Evolutionary conservation across 1,140 invertebrate species (phyloP), one percentile per base, ranked within the genome.

Genomic region (Cydia splendana): DNA sequence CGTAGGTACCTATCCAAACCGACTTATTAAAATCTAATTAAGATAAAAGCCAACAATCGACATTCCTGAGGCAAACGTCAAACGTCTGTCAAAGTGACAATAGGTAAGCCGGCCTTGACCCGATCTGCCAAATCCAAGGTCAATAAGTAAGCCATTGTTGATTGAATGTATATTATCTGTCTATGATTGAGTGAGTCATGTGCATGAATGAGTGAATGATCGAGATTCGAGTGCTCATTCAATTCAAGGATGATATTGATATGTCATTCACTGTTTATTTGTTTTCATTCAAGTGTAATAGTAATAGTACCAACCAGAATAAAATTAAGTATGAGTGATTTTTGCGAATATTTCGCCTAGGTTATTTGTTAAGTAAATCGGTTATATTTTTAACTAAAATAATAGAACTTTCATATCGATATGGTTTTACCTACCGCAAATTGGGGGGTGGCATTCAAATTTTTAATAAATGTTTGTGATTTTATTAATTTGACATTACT

Each of bases 1-100:
- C 30, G 12, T 34, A n/a, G n/a, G n/a, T n/a, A 15, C 13, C 12
- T 34, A 15, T 42, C 34, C 12, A 71, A 71, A 71, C n/a, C 12
- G 67, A 71, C 30, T 42, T 71, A 71, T 71, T 71, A 71, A 71
- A 71, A 18, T 71, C 30, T 71, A 71, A 71, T 71, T 71, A 38
- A 71, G 67, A 71, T 71, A 71, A 71, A 38, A 4, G 30, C 5
- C 45, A 38, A 51, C 73, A 74, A 77, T 65, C 73, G 75, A 53
- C 82, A 82, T 82, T 84, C 80, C 77, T 73, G 79, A 79, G 30
- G 82, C 78, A 82, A 82, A 81, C 74, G 65, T 74, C 73, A 74
- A 71, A 81, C 42, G 79, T 67, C 80, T 84, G 83, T 86, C 85
- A 84, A 80, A 80, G 78, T 80, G 79, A 83, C 84, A 83, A 80